These are phyloP conservation scores for Acanthochromis polyacanthus DNA, from an alignment of 2,113 vertebrate genomes.

Conservation along the genomic window DNA sequence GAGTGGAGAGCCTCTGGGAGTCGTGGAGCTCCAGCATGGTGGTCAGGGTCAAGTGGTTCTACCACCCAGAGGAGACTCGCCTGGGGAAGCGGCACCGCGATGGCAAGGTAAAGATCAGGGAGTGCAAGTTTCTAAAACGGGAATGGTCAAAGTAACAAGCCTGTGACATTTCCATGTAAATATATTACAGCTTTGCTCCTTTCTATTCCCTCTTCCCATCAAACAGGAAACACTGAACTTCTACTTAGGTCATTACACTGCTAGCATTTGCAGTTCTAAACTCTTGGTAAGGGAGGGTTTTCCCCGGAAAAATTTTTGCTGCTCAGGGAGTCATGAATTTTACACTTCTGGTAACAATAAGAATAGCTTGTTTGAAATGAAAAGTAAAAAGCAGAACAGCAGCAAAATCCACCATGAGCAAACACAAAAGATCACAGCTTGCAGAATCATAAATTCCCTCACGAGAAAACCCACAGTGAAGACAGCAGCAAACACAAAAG, in stretches of 20 bases:
- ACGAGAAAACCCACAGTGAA: constrained; percentile 23
- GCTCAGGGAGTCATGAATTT: constrained; percentile 24
- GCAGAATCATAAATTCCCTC: constrained; percentile 15
- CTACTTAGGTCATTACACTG: constrained; percentile 19
- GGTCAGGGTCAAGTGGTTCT: constrained; percentile 99
- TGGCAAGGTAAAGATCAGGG: constrained; percentile 89
- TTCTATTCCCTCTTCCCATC: constrained; percentile 34
- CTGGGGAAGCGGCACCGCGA: constrained; percentile 95
- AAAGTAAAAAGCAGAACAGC: constrained; percentile 1
- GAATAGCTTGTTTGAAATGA: constrained; percentile 42
- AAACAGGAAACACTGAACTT: constrained; percentile 26
- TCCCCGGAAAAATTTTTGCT: constrained; percentile 5
- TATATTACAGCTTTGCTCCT: constrained; percentile 26
- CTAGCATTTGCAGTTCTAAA: constrained; percentile 35
- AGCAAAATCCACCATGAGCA: background rate
- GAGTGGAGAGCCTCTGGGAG: constrained; percentile 99
- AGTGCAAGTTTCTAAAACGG: constrained; percentile 5
- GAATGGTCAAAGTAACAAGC: constrained; percentile 45
- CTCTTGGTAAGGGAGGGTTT: constrained; percentile 1
- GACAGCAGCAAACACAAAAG: background rate
- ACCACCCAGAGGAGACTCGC: constrained; percentile 98
- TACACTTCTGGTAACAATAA: constrained; percentile 25
- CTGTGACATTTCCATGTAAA: constrained; percentile 44
- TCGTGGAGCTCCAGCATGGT: constrained; percentile 99
- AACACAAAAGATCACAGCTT: constrained; percentile 24